phyloP scores from a whole-genome alignment of 2,113 vertebrate genomes.

The Noctilio leporinus region DNA sequence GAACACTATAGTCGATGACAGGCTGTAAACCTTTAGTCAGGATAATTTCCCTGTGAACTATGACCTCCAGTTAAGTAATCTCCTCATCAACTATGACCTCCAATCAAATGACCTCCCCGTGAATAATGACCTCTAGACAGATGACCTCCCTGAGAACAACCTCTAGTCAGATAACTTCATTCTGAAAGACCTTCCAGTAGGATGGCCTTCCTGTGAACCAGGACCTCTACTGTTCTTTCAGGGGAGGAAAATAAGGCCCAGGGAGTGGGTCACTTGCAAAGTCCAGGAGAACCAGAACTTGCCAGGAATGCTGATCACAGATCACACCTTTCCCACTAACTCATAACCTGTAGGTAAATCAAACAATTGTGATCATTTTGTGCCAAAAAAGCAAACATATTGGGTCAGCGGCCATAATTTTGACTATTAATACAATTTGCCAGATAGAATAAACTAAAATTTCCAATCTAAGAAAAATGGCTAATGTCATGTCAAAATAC shows the following conservation, averaged over 20 bases:
- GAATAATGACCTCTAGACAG: not conserved
- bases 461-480: accelerated
- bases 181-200: not conserved
- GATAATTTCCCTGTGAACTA: not conserved
- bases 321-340: not conserved
- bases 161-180: not conserved
- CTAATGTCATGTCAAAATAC: accelerated
- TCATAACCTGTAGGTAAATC: too few relatives aligned
- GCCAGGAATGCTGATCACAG: not conserved
- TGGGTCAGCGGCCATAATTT: not conserved
- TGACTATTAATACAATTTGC: not conserved
- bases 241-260: not conserved
- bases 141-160: too few relatives aligned
- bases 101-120: not conserved
- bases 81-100: not conserved
- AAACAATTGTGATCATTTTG: accelerated
- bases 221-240: not conserved
- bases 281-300: not conserved
- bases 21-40: not conserved
- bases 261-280: not conserved
- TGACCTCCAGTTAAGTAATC: not conserved
- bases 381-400: not conserved
- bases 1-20: not conserved
- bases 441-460: not conserved
- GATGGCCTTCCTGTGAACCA: not conserved